Evolutionary conservation across 1,140 invertebrate genomes (phyloP).

Genomic region (Drosophila gunungcola): DNA sequence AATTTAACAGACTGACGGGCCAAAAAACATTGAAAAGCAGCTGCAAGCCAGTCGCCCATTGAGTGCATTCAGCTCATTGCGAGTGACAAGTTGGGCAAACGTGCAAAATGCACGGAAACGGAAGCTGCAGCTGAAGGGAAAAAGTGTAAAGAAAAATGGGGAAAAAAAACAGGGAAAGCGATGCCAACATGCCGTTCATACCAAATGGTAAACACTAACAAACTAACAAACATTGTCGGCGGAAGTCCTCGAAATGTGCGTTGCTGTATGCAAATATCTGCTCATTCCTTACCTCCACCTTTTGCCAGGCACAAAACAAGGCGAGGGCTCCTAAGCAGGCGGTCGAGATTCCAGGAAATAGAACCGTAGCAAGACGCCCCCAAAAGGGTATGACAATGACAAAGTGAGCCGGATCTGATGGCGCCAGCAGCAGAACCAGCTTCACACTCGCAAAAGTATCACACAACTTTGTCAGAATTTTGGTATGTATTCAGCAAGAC

Average conservation of each 20-base stretch:
- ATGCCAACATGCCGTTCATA: conserved; percentile 60
- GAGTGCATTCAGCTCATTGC: conserved; percentile 51
- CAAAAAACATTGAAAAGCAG: conserved; percentile 10
- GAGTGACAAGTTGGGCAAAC: conserved; percentile 72
- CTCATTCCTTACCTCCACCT: conserved; percentile 14
- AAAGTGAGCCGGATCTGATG: conserved; percentile 74
- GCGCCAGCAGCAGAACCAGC: conserved; percentile 48
- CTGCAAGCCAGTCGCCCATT: conserved; percentile 7
- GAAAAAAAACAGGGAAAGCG: conserved; percentile 3
- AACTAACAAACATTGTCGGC: conserved; percentile 65
- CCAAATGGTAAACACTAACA: conserved; percentile 57
- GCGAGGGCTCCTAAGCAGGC: conserved; percentile 43
- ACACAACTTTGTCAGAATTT: conserved; percentile 5
- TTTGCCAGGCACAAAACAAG: conserved; percentile 44
- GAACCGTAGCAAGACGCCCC: conserved; percentile 44
- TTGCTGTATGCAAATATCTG: conserved; percentile 65
- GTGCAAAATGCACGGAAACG: conserved; percentile 70
- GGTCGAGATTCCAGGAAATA: conserved; percentile 50
- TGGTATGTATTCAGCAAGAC: neutral
- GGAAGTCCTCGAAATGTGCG: conserved; percentile 40
- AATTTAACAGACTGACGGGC: conserved; percentile 42
- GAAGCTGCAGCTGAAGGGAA: conserved; percentile 41
- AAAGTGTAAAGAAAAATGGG: neutral
- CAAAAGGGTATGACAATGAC: conserved; percentile 80
- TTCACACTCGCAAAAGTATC: conserved; percentile 2